Evolutionary conservation across 2,888 invertebrate species (phyloP), one percentile per base, ranked within the genome.

Genomic region (Pollenia angustigena): DNA sequence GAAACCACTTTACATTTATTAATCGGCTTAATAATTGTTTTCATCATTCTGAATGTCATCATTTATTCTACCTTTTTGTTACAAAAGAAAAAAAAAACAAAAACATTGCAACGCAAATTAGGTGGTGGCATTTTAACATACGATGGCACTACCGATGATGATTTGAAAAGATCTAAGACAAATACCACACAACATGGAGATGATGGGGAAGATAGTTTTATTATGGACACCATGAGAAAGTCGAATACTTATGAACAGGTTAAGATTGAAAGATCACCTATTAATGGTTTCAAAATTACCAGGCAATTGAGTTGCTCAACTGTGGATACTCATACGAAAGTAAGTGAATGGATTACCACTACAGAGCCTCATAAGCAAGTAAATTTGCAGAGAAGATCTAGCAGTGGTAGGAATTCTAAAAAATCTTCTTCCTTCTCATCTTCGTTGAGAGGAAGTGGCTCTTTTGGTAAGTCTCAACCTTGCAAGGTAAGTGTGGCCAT

Each of bases 241-340:
- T 91, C 93, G 3, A 92, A 93, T 66, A 93, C 92, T 0, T 93
- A 93, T 66, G 93, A 93, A 81, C 91, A 92, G 10, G 92, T 93
- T 44, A 92, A 92, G 66, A 92, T 91, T 8, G 92, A 91, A 74
- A 90, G 91, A 48, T 93, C 93, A 0, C 92, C 93, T 11, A 95
- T 95, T 87, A 93, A 94, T 89, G 95, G 95, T 88, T 95, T 95
- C 90, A 95, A 96, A 91, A 93, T 96, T 44, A 95, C 96, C 23
- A 93, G 97, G 32, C 96, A 97, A 92, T 95, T 96, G 90, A 97
- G 97, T 8, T 95, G 95, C 7, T 97, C 97, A 87, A 97, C 97
- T 0, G 95, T 97, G 88, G 97, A 97, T 92, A 96, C 97, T 0
- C 96, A 97, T 91, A 96, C 97, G 14, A 97, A 97, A 94, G 97